Evolutionary conservation across 2,797 vertebrate species (phyloP).

Genomic region (Leptoclinus maculatus): DNA sequence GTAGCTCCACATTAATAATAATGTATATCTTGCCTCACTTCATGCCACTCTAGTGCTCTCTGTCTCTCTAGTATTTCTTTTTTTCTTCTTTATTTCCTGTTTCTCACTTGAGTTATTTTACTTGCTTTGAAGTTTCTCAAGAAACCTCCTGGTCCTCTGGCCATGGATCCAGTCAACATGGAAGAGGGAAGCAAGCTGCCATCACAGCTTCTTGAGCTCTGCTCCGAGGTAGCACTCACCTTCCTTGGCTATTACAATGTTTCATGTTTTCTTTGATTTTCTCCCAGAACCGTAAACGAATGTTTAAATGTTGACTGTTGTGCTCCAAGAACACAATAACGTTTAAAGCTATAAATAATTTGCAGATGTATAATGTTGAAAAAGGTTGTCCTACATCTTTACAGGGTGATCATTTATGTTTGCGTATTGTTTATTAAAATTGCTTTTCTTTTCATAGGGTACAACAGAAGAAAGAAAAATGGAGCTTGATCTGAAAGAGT

Average conservation of each 20-base stretch:
- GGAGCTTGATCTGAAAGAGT: slow-evolving; percentile 68
- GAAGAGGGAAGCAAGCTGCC: slow-evolving; percentile 62
- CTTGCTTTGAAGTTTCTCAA: slow-evolving; percentile 32
- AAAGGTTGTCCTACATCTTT: not conserved
- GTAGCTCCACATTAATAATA: not conserved
- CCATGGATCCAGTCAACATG: slow-evolving; percentile 82
- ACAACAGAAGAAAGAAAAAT: slow-evolving; percentile 37
- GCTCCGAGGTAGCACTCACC: slow-evolving; percentile 77
- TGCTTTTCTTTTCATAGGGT: slow-evolving; percentile 42
- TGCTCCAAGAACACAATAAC: not conserved
- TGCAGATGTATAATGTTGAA: not conserved
- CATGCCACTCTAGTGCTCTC: not conserved
- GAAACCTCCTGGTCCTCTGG: slow-evolving; percentile 83
- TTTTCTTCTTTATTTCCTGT: not conserved
- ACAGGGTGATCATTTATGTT: not conserved
- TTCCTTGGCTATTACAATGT: not conserved
- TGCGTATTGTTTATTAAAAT: not conserved
- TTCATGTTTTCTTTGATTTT: not conserved
- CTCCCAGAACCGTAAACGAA: not conserved
- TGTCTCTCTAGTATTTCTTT: not conserved
- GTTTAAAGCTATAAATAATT: not conserved
- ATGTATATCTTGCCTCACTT: not conserved
- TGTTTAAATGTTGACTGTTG: not conserved
- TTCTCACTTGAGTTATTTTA: slow-evolving; percentile 8
- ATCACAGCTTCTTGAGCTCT: slow-evolving; percentile 80